Evolutionary conservation across 2,113 vertebrate species (phyloP).

Genomic region (Rostratula benghalensis): DNA sequence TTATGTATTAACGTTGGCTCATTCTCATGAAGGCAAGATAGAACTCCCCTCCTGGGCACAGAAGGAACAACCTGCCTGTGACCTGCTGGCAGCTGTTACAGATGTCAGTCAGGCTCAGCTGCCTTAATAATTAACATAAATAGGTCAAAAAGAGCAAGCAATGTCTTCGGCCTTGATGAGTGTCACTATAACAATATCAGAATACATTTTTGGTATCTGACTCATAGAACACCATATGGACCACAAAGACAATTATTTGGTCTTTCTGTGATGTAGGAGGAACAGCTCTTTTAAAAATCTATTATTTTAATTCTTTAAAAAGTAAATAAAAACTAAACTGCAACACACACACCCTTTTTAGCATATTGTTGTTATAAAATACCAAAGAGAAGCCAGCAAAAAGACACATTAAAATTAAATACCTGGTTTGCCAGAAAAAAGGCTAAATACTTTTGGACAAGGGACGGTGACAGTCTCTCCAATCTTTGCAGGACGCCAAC

Average conservation of each 20-base stretch:
- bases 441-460: constrained; percentile 78
- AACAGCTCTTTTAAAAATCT: background rate
- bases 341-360: background rate
- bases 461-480: constrained; percentile 82
- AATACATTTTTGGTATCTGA: background rate
- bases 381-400: background rate
- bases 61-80: background rate
- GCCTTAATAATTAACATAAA: background rate
- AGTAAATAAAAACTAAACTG: background rate
- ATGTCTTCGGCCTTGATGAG: background rate
- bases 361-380: background rate
- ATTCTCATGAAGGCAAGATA: background rate
- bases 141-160: background rate
- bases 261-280: background rate
- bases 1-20: background rate
- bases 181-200: background rate
- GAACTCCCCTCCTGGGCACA: background rate
- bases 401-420: constrained; percentile 29
- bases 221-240: background rate
- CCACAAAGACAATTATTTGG: background rate
- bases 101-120: background rate
- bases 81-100: background rate
- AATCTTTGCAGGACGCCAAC: constrained; percentile 78
- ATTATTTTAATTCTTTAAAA: background rate
- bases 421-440: constrained; percentile 75